Evolutionary conservation across 2,888 invertebrate species (phyloP), one percentile per base, ranked within the genome.

Genomic region (Tipula vernalis): DNA sequence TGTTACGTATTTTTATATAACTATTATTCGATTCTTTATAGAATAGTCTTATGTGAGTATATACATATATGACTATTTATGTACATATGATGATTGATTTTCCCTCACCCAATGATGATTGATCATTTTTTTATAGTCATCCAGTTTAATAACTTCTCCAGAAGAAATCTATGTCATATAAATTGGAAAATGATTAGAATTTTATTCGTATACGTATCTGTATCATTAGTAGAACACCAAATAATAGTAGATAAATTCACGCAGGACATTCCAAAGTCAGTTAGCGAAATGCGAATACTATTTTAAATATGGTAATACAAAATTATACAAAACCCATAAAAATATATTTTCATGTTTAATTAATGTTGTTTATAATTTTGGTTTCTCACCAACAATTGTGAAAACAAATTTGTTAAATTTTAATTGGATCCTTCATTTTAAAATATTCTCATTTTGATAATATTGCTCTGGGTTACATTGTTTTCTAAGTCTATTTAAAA

Each of bases 121-220:
- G 71, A 71, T 71, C 71, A 71, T 71, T 71, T 71, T 71, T 71
- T 71, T 71, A 71, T 71, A 71, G 71, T 71, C 71, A 71, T 71
- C 28, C 71, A 71, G 71, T 71, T 71, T 71, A 71, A 71, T 71
- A 71, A 71, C 71, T 28, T 71, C 71, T 18, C 28, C 28, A 18
- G 10, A 71, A 71, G 10, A 18, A 71, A 10, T 71, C 12, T 71
- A 10, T 71, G 10, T 28, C 28, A 28, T 71, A 71, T 28, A 71
- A 28, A 71, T 71, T 28, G 71, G 28, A 71, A 71, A 28, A 71
- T 71, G 8, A 71, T 71, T 28, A 71, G 71, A 57, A 71, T 71
- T 71, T 71, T 71, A 71, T 71, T 28, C 8, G 28, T 8, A 28
- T 10, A 71, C 10, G 12, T 6, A 10, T 28, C 5, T 57, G 12